These are phyloP conservation scores for Trissolcus brochymenae DNA, from an alignment of 2,888 invertebrate genomes.

Conservation along the genomic window DNA sequence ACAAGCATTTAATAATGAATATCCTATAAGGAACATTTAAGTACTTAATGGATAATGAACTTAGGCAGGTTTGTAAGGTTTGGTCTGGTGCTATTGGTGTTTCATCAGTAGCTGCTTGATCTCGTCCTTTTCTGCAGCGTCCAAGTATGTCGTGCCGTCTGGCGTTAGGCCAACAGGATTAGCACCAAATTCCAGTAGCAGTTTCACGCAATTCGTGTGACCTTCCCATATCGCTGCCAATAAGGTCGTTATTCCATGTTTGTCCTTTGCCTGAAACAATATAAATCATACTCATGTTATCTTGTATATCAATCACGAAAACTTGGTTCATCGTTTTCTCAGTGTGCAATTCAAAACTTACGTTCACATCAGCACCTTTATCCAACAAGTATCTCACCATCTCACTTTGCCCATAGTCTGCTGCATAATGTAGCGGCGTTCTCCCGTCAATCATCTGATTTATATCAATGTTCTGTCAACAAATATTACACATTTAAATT, in stretches of 20 bases:
- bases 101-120: constrained; percentile 86
- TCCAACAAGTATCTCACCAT: constrained; percentile 91
- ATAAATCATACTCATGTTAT: not conserved
- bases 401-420: constrained; percentile 95
- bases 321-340: not conserved
- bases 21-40: constrained; percentile 72
- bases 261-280: constrained; percentile 86
- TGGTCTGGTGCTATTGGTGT: constrained; percentile 70
- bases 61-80: constrained; percentile 64
- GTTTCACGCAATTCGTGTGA: constrained; percentile 92
- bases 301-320: not conserved
- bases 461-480: constrained; percentile 85
- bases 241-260: constrained; percentile 95
- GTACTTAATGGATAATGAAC: constrained; percentile 70
- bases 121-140: constrained; percentile 94
- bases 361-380: constrained; percentile 95
- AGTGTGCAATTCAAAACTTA: constrained; percentile 77
- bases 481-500: too few relatives aligned
- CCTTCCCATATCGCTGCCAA: constrained; percentile 98
- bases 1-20: constrained; percentile 65
- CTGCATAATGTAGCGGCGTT: constrained; percentile 93
- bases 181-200: constrained; percentile 89
- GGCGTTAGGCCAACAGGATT: constrained; percentile 84
- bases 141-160: constrained; percentile 90
- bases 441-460: constrained; percentile 93